These are phyloP conservation scores for Thermophis baileyi DNA, from an alignment of 2,113 vertebrate genomes.

Conservation along the genomic window DNA sequence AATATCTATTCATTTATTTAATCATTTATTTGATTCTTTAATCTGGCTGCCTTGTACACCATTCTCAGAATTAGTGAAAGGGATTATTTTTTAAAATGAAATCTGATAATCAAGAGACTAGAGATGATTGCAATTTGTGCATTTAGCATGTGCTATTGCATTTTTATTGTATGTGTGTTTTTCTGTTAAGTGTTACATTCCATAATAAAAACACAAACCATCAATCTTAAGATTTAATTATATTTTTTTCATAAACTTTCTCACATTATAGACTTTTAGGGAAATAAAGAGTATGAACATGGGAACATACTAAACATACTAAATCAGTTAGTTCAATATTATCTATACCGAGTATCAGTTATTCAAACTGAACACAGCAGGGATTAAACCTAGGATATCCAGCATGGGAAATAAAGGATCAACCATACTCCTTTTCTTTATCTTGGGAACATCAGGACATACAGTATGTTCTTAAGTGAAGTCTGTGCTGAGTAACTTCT, in stretches of 20 bases:
- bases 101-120: neutral
- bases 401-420: neutral
- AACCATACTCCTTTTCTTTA: neutral
- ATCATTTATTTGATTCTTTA: neutral
- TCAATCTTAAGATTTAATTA: neutral
- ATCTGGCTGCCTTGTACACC: neutral
- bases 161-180: neutral
- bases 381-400: neutral
- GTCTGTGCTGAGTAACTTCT: neutral
- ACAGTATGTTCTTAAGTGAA: neutral
- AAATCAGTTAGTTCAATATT: neutral
- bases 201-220: neutral
- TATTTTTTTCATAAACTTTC: neutral
- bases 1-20: neutral
- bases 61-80: neutral
- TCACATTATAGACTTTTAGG: neutral
- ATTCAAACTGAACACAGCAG: neutral
- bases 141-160: neutral
- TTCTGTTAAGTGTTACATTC: neutral
- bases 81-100: neutral
- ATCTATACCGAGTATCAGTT: neutral
- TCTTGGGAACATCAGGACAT: neutral
- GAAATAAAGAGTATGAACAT: neutral
- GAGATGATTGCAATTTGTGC: neutral
- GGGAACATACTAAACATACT: neutral